Conservation (phyloP, 2,113 vertebrate genomes). For the Ammospiza nelsoni region DNA sequence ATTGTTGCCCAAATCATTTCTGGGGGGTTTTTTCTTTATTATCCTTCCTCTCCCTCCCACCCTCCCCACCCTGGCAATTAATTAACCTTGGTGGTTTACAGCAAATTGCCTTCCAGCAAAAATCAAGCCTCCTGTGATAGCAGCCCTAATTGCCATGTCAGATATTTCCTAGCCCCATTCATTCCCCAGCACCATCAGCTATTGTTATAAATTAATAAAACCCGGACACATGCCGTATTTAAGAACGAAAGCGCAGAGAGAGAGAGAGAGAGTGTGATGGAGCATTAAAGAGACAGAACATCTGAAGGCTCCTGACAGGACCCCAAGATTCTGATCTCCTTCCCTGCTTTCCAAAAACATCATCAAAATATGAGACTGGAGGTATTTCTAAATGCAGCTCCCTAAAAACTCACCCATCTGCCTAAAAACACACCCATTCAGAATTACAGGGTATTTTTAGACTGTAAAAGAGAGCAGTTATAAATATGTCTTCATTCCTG, state of each 20-base stretch:
- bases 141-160: slow-evolving; percentile 39
- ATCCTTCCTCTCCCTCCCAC: no score
- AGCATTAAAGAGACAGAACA: slow-evolving; percentile 25
- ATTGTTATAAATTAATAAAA: slow-evolving; percentile 52
- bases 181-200: slow-evolving; percentile 43
- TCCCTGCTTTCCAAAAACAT: background rate
- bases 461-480: slow-evolving; percentile 34
- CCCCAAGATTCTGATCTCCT: background rate
- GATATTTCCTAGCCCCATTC: background rate
- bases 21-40: accelerated
- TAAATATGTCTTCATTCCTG: slow-evolving; percentile 31
- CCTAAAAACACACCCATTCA: background rate
- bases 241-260: slow-evolving; percentile 11
- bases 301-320: background rate
- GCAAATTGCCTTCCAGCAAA: slow-evolving; percentile 17
- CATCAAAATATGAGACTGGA: background rate
- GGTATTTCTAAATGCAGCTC: slow-evolving; percentile 10
- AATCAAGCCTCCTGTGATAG: background rate
- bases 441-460: slow-evolving; percentile 56
- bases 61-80: background rate
- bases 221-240: background rate
- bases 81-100: slow-evolving; percentile 2
- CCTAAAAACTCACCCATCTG: background rate
- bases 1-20: background rate
- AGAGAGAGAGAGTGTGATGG: background rate